Evolutionary conservation across 2,888 invertebrate genomes (phyloP), one percentile per base, ranked within the genome.

Genomic region (Limnephilus lunatus): DNA sequence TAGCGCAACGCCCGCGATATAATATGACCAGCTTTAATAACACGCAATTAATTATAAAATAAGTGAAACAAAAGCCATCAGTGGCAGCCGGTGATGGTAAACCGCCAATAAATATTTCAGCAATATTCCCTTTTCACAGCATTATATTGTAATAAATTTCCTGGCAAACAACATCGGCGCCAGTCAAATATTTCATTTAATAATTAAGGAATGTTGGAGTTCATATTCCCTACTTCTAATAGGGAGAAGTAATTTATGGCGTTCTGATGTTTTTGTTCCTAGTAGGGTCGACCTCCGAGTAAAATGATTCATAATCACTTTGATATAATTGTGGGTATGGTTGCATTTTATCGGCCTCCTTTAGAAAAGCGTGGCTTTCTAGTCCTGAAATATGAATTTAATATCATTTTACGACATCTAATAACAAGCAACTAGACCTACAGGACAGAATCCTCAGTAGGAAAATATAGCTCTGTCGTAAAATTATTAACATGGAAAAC

Each of bases 71-170:
- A 86, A 44, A 86, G 48, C 86, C 86, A 86, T 86, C 86, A 86
- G 86, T 48, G 86, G 86, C 86, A 86, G 86, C 86, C 86, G 86
- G 86, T 44, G 86, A 86, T 86, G 86, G 86, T 86, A 86, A 86
- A 86, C 86, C 86, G 48, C 86, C 86, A 44, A 86, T 86, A 86
- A 86, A 86, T 86, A 86, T 48, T 44, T 48, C 39, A 86, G 31
- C 86, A 44, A 86, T 86, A 86, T 44, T 86, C 44, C 86, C 86
- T 48, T 83, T 86, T 86, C 86, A 86, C 86, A 86, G 25, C 44
- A 86, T 86, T 86, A 86, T 86, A 44, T 86, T 14, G 86, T 86
- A 86, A 86, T 86, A 86, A 44, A 86, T 86, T 44, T 44, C n/a
- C 86, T 14, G 48, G 86, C 86, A 44, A 86, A 86, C 68, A 68